Base-by-base conservation (phyloP, 1,140 invertebrate genomes). In the Contarinia nasturtii region DNA sequence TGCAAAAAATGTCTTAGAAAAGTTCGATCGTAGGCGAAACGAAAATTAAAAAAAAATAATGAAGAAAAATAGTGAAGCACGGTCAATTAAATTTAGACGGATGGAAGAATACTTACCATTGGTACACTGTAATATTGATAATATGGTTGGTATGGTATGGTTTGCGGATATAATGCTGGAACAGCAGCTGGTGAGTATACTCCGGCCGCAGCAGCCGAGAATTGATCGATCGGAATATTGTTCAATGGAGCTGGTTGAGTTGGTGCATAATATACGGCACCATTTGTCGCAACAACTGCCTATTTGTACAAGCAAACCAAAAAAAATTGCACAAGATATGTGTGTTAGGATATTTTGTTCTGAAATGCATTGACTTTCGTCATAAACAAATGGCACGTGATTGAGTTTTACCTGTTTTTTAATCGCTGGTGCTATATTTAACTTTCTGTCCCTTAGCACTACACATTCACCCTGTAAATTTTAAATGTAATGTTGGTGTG, bases 371-470 rank as follows among this genome's bases (percentile, higher is more conserved):
- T n/a, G n/a, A n/a, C n/a, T n/a, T n/a, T n/a, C n/a, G n/a, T n/a
- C n/a, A 34, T 8, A 38, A 17, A 38, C 14, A 38, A 38, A 7
- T 38, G 12, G 12, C 3, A 46, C 44, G 37, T 40, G 50, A 21
- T 11, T 18, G 18, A 18, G 34, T 15, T 56, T 65, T 57, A 79
- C 77, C 69, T 88, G 84, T 65, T 90, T 90, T 57, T 86, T 84
- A 50, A 89, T 83, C 50, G 86, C 86, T 51, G 86, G 83, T n/a
- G 86, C 86, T 63, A 90, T 86, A 59, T 90, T 90, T 45, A 90
- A 64, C 64, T 86, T 86, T 54, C 84, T 71, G 58, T 88, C 83
- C 59, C 81, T 77, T 51, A 88, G 70, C 36, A 86, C 72, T 51
- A 85, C 73, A 59, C 79, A 76, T 51, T 83, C 79, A 43, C 74